A percentile compares a stretch with the other conserved stretches of the same genome.
phyloP scores from a whole-genome alignment of 2,888 invertebrate species.

The Hesperia comma region DNA sequence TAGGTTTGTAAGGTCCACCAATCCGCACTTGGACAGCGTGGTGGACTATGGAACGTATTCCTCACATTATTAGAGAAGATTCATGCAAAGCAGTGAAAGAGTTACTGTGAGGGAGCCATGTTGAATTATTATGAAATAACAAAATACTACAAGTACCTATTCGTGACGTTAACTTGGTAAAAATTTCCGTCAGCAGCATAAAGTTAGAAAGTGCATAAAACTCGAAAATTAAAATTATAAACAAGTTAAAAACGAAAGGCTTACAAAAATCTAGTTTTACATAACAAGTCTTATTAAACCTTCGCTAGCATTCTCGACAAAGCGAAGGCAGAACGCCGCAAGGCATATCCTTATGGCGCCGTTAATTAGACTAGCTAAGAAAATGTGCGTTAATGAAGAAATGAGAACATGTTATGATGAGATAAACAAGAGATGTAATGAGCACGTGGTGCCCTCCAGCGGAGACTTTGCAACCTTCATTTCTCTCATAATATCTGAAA shows the following conservation, averaged over 20 bases:
- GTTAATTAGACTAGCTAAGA: slow-evolving; percentile 35
- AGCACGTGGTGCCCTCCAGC: slow-evolving; percentile 15
- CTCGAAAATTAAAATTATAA: background rate
- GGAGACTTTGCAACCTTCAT: slow-evolving; percentile 9
- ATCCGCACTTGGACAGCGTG: too few species aligned
- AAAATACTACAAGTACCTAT: too few species aligned
- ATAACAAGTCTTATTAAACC: slow-evolving; percentile 19
- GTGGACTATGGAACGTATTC: too few species aligned
- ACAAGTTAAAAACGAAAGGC: slow-evolving; percentile 13
- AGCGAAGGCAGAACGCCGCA: slow-evolving; percentile 27
- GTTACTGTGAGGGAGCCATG: too few species aligned
- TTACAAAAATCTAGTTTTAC: slow-evolving; percentile 16
- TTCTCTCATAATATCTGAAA: background rate
- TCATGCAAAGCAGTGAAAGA: too few species aligned
- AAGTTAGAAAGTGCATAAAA: background rate
- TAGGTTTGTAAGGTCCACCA: too few species aligned
- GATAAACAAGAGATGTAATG: slow-evolving; percentile 32
- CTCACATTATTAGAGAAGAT: too few species aligned
- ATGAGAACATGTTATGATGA: slow-evolving; percentile 33
- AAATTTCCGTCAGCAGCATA: background rate
- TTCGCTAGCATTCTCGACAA: slow-evolving; percentile 26
- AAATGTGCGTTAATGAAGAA: slow-evolving; percentile 34
- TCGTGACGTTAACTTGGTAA: too few species aligned
- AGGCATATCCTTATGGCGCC: slow-evolving; percentile 27
- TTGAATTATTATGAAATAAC: too few species aligned